Evolutionary conservation across 2,797 vertebrate species (phyloP), one percentile per base, ranked within the genome.

Genomic region (Enteromius radiatus): DNA sequence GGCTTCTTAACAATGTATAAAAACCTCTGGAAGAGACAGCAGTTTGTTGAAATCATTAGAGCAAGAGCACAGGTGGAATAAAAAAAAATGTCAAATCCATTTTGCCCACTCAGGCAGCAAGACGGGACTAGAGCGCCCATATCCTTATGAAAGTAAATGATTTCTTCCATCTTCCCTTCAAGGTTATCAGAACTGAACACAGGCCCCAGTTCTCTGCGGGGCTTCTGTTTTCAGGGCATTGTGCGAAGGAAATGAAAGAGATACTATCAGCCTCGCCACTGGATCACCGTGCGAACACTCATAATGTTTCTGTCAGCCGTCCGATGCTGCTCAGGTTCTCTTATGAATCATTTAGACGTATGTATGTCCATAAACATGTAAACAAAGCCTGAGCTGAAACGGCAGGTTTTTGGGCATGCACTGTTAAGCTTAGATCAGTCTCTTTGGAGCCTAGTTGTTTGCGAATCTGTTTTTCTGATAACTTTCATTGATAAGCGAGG

Each of bases 161-260:
- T 86, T 89, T 86, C 79, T 76, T 81, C 71, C 73, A 85, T 89
- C 86, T 87, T 85, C 84, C 84, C 70, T 78, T 86, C 88, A 91
- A 91, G 87, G 91, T 92, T 91, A 91, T 91, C 89, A 89, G 83
- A 81, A 82, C 70, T 83, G 84, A 82, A 84, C 89, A 89, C 80
- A 83, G 82, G 63, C 49, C 61, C 54, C 69, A 43, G 69, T 81
- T 75, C 70, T 82, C 86, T 76, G 79, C 14, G 45, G 88, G 81
- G 86, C 75, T 74, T 70, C 61, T 86, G 79, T 91, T 88, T 78
- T 88, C 73, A 86, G 70, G 73, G 84, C 67, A 83, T 80, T 81
- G 77, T 85, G 79, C 47, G 68, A 68, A 85, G 80, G 86, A 88
- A 90, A 91, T 90, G 81, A 86, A 91, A 89, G 87, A 86, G 70